Percentiles rank a stretch among this genome's conserved stretches.
Evolutionary conservation across 2,797 vertebrate species (phyloP).

Genomic region (Sebastolobus alascanus): DNA sequence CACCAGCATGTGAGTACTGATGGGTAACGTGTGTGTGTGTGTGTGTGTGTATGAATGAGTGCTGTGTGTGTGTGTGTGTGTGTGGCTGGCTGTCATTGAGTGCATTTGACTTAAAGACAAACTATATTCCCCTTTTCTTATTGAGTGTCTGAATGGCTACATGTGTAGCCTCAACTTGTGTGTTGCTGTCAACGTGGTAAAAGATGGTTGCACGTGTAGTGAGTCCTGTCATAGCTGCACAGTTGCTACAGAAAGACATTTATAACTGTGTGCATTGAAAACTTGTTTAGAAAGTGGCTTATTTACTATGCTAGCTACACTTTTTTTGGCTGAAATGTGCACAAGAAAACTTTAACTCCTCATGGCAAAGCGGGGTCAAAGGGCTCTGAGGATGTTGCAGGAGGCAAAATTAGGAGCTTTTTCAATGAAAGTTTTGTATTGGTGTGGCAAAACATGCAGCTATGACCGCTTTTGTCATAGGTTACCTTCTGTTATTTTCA

Average conservation of each 20-base stretch:
- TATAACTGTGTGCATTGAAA: neutral
- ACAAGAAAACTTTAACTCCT: neutral
- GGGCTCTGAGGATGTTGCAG: neutral
- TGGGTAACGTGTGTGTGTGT: too few relatives aligned
- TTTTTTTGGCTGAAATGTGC: neutral
- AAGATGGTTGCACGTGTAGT: neutral
- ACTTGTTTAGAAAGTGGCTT: neutral
- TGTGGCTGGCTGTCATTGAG: constrained; percentile 33
- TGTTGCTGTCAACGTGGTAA: constrained; percentile 21
- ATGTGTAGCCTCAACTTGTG: neutral
- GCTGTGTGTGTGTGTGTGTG: constrained; percentile 4
- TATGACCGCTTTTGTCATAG: neutral
- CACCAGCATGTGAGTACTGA: constrained; percentile 78
- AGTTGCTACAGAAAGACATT: neutral
- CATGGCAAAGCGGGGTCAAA: neutral
- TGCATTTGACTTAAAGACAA: neutral
- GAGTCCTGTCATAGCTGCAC: constrained; percentile 12
- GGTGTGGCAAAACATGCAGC: neutral
- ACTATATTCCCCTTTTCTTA: neutral
- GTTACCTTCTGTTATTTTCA: neutral
- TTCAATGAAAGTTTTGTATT: neutral
- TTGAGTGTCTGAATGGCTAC: neutral
- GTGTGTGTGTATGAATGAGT: constrained; percentile 5
- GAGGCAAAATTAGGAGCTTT: neutral
- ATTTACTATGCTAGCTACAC: neutral